phyloP scores from a whole-genome alignment of 2,797 vertebrate species.

The Cossypha polioptera region DNA sequence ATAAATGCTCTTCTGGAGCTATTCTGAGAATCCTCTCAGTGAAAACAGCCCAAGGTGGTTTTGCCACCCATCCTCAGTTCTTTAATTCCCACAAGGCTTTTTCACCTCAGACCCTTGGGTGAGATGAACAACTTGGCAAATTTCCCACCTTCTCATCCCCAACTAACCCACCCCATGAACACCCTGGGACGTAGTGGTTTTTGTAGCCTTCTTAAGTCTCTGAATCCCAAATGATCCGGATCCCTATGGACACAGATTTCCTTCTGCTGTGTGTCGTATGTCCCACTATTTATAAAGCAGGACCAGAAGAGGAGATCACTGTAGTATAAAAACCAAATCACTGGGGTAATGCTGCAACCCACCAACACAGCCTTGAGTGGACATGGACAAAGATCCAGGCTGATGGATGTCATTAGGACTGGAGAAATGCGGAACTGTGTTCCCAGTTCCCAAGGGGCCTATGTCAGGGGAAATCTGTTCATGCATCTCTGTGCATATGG shows the following conservation, averaged over 20 bases:
- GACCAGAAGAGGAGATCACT: not conserved
- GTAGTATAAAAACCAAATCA: not conserved
- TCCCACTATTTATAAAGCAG: not conserved
- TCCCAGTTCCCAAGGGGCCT: accelerated
- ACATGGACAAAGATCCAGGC: not conserved
- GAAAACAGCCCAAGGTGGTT: not conserved
- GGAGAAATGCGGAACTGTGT: not conserved
- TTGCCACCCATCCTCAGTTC: not conserved
- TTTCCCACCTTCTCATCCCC: not conserved
- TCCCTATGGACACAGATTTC: not conserved
- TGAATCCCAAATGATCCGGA: not conserved
- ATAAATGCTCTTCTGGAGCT: not conserved
- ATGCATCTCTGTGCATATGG: accelerated
- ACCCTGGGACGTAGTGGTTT: not conserved
- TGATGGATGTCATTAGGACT: not conserved
- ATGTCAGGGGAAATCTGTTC: not conserved
- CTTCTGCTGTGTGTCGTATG: not conserved
- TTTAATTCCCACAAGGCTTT: not conserved
- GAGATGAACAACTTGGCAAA: not conserved
- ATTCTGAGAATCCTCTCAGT: not conserved
- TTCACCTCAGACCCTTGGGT: not conserved
- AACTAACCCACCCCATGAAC: not conserved
- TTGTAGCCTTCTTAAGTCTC: not conserved
- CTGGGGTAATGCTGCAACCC: not conserved
- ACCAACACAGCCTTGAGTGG: not conserved